These are phyloP conservation scores for Zeugodacus cucurbitae DNA, from an alignment of 1,140 invertebrate species.

Conservation along the genomic window DNA sequence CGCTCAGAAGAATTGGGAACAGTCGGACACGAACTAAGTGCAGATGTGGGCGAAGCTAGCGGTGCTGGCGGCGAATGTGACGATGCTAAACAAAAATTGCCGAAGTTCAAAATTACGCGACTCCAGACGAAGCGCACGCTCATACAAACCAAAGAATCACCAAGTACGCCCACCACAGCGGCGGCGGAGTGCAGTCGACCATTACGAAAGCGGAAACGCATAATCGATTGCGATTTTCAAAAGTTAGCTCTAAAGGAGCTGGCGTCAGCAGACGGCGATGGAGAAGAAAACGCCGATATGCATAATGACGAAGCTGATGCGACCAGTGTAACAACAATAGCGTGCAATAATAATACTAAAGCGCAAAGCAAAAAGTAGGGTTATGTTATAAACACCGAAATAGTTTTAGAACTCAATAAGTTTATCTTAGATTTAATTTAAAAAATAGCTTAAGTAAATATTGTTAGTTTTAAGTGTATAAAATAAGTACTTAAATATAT, in stretches of 20 bases:
- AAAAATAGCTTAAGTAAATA: not conserved
- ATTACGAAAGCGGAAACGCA: conserved; percentile 70
- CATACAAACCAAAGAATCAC: conserved; percentile 65
- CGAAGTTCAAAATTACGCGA: conserved; percentile 71
- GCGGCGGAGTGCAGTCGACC: conserved; percentile 69
- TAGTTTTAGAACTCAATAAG: not conserved
- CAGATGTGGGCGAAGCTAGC: not conserved
- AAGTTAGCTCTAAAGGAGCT: conserved; percentile 55
- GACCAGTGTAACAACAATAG: not conserved
- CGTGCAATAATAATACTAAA: conserved; percentile 41
- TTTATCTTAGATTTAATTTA: not conserved
- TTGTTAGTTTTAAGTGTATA: not conserved
- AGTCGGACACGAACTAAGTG: not conserved
- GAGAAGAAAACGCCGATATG: not conserved
- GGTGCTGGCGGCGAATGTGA: not conserved
- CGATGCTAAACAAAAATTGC: conserved; percentile 68
- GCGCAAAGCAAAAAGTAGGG: conserved; percentile 21
- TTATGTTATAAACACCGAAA: not conserved
- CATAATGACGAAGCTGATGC: not conserved
- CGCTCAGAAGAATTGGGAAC: not conserved
- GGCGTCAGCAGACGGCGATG: not conserved
- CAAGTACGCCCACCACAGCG: not conserved
- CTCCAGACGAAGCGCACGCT: conserved; percentile 69
- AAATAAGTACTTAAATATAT: not conserved
- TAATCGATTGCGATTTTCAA: conserved; percentile 64